Evolutionary conservation across 2,797 vertebrate species (phyloP), one percentile per base, ranked within the genome.

Genomic region (Argya squamiceps): DNA sequence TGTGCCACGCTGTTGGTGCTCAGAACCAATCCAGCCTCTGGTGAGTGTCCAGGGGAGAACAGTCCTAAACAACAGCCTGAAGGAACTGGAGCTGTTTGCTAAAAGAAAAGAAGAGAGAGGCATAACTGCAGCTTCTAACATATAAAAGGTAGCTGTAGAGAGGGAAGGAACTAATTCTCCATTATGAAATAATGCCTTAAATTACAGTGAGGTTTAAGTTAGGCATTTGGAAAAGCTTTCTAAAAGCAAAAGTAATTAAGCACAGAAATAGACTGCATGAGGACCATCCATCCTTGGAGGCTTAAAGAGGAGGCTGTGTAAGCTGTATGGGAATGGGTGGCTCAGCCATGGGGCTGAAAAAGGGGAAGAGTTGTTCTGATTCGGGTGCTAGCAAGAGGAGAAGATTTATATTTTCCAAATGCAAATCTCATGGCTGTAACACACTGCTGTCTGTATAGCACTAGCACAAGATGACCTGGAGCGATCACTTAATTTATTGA

Each of bases 161-260:
- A 73, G 43, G 70, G 74, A 92, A 94, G 36, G 79, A 96, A 90
- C 95, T 95, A 92, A 94, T 92, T 92, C 70, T 88, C 30, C 30
- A 12, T 75, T 63, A 92, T 81, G 46, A 84, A 94, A 90, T 94
- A 89, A 88, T 71, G 36, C 39, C n/a, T 93, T 88, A 84, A 82
- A 88, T 95, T 94, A 88, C 65, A 82, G n/a, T 49, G 50, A 79
- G 36, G 52, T 86, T 95, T 92, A 92, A 78, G 27, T 90, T 75
- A 88, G 46, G 63, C 58, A 79, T 83, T 92, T 84, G 79, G 65
- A 92, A 92, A 93, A 92, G 89, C 59, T 96, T 90, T 86, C 62
- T 92, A 86, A 95, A 73, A 90, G 63, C 47, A 92, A 62, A 56
- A 92, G 50, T 90, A 96, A 88, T 95, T 96, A 93, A 94, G 55